Conservation (phyloP, 2,888 invertebrate species). For the Aphodius sticticus region DNA sequence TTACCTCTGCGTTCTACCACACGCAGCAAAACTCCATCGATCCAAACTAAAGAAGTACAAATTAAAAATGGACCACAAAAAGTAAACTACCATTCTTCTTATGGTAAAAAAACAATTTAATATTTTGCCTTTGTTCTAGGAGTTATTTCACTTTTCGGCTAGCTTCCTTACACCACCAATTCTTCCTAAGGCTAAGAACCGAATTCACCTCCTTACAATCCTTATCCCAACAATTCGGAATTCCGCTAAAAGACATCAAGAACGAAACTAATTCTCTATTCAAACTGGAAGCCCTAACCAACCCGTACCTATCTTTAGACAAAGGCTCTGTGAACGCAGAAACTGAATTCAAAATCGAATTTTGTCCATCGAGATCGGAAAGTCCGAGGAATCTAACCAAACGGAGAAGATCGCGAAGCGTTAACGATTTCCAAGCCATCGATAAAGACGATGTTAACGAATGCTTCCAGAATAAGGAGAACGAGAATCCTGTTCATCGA, state of each 20-base stretch:
- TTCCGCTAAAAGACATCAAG: constrained; percentile 63
- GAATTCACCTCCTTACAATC: constrained; percentile 74
- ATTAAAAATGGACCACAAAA: constrained; percentile 76
- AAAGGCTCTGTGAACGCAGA: constrained; percentile 52
- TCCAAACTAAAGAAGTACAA: constrained; percentile 72
- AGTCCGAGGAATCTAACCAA: constrained; percentile 37
- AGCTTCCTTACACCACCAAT: constrained; percentile 80
- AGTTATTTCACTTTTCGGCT: constrained; percentile 80
- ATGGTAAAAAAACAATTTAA: background rate
- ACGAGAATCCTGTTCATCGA: constrained; percentile 65
- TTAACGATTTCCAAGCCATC: constrained; percentile 61
- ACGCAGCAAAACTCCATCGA: constrained; percentile 63
- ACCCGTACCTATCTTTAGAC: constrained; percentile 47
- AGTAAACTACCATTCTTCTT: constrained; percentile 60
- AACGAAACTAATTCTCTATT: constrained; percentile 59
- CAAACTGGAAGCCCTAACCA: constrained; percentile 56
- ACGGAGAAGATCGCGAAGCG: constrained; percentile 61
- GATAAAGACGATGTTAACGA: constrained; percentile 56
- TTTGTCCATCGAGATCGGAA: constrained; percentile 47
- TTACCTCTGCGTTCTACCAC: constrained; percentile 67
- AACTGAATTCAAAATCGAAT: constrained; percentile 57
- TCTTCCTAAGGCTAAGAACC: constrained; percentile 76
- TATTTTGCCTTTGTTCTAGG: constrained; percentile 55
- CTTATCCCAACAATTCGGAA: constrained; percentile 68
- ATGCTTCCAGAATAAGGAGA: constrained; percentile 73